phyloP scores from a whole-genome alignment of 2,113 vertebrate genomes.

The Mormyrus lacerda region DNA sequence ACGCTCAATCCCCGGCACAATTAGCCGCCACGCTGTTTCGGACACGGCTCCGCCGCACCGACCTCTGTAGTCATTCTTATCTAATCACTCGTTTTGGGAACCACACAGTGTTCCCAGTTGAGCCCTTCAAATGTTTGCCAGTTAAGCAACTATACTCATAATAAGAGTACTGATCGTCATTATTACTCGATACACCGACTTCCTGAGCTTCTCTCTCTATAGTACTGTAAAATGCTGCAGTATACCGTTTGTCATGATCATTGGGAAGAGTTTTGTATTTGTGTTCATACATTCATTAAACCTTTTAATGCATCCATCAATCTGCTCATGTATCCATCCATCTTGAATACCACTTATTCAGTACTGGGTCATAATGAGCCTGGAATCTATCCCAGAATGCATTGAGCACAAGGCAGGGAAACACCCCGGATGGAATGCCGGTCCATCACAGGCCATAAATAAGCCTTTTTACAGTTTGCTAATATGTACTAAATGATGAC shows the following conservation, averaged over 20 bases:
- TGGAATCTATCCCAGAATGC: not conserved
- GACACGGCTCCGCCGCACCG: constrained; percentile 25
- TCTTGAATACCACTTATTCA: not conserved
- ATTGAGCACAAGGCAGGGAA: not conserved
- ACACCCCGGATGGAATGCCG: not conserved
- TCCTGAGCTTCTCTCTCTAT: not conserved
- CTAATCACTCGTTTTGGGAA: constrained; percentile 31
- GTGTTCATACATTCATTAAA: not conserved
- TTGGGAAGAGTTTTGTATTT: not conserved
- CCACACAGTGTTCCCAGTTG: not conserved
- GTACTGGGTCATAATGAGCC: not conserved
- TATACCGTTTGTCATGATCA: not conserved
- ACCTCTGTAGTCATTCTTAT: constrained; percentile 45
- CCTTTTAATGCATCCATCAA: not conserved
- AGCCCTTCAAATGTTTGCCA: not conserved
- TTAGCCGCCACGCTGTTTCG: constrained; percentile 48
- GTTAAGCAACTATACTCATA: not conserved
- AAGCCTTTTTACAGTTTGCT: not conserved
- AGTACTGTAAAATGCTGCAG: not conserved
- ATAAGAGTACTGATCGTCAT: not conserved
- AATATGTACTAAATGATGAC: not conserved
- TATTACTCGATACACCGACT: not conserved
- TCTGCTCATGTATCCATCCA: not conserved
- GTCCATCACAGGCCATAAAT: constrained; percentile 4
- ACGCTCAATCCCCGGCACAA: constrained; percentile 60